Conservation (phyloP, 2,113 vertebrate species). For the Neolamprologus modestus region DNA sequence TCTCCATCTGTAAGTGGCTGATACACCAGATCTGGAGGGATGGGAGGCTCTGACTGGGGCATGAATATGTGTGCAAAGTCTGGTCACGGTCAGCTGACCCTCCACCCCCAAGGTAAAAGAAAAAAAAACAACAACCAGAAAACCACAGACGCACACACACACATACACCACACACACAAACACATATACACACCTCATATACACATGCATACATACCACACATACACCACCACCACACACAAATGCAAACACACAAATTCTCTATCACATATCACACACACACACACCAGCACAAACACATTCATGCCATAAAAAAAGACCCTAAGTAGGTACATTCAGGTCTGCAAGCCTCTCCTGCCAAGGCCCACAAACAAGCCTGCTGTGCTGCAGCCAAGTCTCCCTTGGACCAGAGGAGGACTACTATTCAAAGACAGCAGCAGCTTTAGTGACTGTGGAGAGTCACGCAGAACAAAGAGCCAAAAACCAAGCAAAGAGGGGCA, state of each 20-base stretch:
- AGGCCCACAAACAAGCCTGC: constrained; percentile 22
- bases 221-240: background rate
- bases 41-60: background rate
- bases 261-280: background rate
- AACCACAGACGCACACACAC: background rate
- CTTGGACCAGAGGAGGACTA: constrained; percentile 13
- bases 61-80: background rate
- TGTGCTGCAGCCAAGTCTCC: constrained; percentile 25
- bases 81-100: constrained; percentile 11
- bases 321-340: constrained; percentile 4
- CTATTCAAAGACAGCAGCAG: constrained; percentile 35
- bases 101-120: background rate
- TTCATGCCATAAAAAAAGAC: background rate
- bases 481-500: background rate
- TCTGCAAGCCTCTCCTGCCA: constrained; percentile 5
- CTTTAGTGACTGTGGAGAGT: constrained; percentile 18
- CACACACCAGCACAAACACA: background rate
- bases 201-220: background rate
- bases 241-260: background rate
- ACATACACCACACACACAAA: background rate
- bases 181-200: background rate
- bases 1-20: background rate
- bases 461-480: constrained; percentile 16
- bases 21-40: background rate
- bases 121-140: background rate